Conservation (phyloP, 2,888 invertebrate genomes). For the Drosophila incognita region DNA sequence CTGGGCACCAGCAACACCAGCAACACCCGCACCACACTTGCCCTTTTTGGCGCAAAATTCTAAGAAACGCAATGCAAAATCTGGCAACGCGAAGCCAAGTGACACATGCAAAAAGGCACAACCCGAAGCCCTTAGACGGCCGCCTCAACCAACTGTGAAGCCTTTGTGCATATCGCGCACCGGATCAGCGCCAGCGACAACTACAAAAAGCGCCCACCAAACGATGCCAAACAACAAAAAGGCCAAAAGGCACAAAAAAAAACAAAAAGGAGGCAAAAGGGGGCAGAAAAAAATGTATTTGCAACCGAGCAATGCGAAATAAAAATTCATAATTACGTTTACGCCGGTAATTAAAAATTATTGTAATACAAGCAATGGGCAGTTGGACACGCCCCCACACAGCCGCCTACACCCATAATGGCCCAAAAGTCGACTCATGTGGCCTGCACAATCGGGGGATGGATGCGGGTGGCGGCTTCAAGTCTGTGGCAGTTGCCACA, state of each 20-base stretch:
- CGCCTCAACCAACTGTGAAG: constrained; percentile 58
- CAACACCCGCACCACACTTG: constrained; percentile 1
- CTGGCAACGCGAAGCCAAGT: constrained; percentile 58
- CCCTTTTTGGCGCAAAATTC: constrained; percentile 37
- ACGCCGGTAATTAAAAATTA: constrained; percentile 86
- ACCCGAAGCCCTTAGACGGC: constrained; percentile 51
- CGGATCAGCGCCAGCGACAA: constrained; percentile 73
- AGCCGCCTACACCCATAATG: not conserved
- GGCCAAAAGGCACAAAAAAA: constrained; percentile 18
- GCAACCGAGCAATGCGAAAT: constrained; percentile 73
- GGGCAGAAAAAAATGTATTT: not conserved
- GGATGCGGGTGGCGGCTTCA: constrained; percentile 17
- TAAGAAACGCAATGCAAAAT: constrained; percentile 68
- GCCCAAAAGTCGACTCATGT: constrained; percentile 58
- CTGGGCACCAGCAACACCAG: constrained; percentile 8
- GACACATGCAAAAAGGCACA: constrained; percentile 55
- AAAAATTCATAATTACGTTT: constrained; percentile 86
- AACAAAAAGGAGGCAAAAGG: constrained; percentile 17
- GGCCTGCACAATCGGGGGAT: constrained; percentile 19
- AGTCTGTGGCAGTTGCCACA: constrained; percentile 53
- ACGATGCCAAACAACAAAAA: constrained; percentile 53
- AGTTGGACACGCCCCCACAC: constrained; percentile 58
- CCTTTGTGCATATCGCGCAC: constrained; percentile 80
- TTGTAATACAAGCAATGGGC: constrained; percentile 83
- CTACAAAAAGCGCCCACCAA: constrained; percentile 47